Evolutionary conservation across 2,797 vertebrate genomes (phyloP).

Genomic region (Austrolebias charrua): DNA sequence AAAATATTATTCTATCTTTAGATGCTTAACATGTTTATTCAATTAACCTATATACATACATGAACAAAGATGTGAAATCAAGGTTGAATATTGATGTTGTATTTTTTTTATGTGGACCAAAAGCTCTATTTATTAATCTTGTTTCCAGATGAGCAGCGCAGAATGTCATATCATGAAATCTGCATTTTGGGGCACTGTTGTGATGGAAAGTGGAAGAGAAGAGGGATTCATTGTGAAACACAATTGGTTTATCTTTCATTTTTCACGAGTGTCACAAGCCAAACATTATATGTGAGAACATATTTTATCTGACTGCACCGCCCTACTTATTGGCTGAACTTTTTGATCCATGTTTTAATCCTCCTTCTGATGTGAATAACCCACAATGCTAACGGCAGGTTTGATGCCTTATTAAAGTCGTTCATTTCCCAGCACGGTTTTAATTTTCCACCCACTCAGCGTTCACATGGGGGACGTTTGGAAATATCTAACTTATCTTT

Average conservation of each 20-base stretch:
- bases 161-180: too few relatives aligned
- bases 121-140: too few relatives aligned
- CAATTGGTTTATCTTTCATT: neutral
- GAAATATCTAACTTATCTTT: constrained; percentile 9
- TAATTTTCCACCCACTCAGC: constrained; percentile 22
- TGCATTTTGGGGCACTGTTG: neutral
- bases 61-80: too few relatives aligned
- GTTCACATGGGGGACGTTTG: constrained; percentile 9
- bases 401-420: constrained; percentile 32
- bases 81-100: too few relatives aligned
- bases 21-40: too few relatives aligned
- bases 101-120: too few relatives aligned
- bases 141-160: too few relatives aligned
- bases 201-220: too few relatives aligned
- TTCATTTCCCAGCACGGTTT: constrained; percentile 24
- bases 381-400: constrained; percentile 18
- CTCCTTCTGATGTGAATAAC: constrained; percentile 28
- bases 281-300: neutral
- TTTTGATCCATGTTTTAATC: constrained; percentile 16
- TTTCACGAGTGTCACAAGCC: neutral
- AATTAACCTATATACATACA: too few relatives aligned
- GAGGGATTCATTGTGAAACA: neutral
- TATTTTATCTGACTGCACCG: neutral
- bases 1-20: too few relatives aligned
- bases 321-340: neutral